These are phyloP conservation scores for Colistium nudipinnis DNA, from an alignment of 2,113 vertebrate species.

Conservation along the genomic window DNA sequence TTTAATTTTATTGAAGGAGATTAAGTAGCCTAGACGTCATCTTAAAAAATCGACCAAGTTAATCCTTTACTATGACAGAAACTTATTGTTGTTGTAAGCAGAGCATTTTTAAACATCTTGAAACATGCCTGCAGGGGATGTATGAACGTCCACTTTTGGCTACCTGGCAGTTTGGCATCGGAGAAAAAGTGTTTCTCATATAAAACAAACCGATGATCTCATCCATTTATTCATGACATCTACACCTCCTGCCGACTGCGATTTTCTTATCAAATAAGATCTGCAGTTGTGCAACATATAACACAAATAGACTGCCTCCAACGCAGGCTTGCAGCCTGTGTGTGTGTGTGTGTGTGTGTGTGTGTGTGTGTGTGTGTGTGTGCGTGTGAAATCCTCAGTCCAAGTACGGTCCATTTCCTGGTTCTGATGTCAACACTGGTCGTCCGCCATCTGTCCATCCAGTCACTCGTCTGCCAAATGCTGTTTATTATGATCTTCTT, in stretches of 20 bases:
- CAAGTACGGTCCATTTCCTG: slow-evolving; percentile 26
- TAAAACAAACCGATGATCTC: slow-evolving; percentile 52
- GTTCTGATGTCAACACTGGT: slow-evolving; percentile 46
- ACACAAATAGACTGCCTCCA: slow-evolving; percentile 31
- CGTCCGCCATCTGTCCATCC: slow-evolving; percentile 60
- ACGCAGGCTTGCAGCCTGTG: slow-evolving; percentile 27
- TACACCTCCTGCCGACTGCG: slow-evolving; percentile 39
- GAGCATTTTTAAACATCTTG: slow-evolving; percentile 29
- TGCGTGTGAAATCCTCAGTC: slow-evolving; percentile 31
- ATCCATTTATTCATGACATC: slow-evolving; percentile 58
- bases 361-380: too few relatives aligned
- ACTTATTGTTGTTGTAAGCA: slow-evolving; percentile 34
- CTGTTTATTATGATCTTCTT: slow-evolving; percentile 55
- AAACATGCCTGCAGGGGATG: slow-evolving; percentile 31
- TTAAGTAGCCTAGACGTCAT: not conserved
- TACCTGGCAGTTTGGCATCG: slow-evolving; percentile 37
- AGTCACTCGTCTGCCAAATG: slow-evolving; percentile 47
- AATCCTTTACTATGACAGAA: not conserved
- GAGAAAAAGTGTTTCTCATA: slow-evolving; percentile 17
- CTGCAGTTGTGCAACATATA: slow-evolving; percentile 33
- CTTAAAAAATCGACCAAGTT: slow-evolving; percentile 7
- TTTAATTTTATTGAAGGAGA: not conserved
- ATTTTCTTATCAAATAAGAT: slow-evolving; percentile 39
- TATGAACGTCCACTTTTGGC: slow-evolving; percentile 23
- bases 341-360: too few relatives aligned